Base-by-base conservation (phyloP, 2,888 invertebrate species). In the Margaritifera margaritifera region DNA sequence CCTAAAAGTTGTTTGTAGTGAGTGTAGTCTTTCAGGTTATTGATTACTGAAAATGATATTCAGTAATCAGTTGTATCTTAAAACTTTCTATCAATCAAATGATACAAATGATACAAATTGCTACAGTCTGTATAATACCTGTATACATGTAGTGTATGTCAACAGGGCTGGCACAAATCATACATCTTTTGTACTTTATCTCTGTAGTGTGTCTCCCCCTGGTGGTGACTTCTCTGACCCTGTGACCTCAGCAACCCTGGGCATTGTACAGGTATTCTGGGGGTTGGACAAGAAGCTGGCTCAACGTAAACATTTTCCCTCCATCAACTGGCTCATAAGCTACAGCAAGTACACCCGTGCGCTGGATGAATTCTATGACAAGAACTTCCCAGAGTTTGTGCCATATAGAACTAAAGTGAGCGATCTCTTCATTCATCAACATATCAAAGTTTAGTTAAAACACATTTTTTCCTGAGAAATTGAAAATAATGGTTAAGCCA, bases 191-290 rank as follows among this genome's bases (percentile, higher is more conserved):
- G 15, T 2, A 42, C 11, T 42, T 42, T 42, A 42, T 42, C 15
- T 42, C 2, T 42, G 42, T 82, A 91, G 90, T 75, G 99, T 99
- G 76, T 99, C 99, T 2, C 99, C 99, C 60, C 99, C 99, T 87
- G 99, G 99, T 91, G 99, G 99, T 91, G 99, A 99, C 92, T 99
- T 99, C 93, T 98, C 99, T 24, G 99, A 99, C 93, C 99, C 99
- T 65, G 99, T 99, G 67, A 99, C 99, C 4, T 97, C 99, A 0
- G 99, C 99, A 72, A 99, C 99, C 22, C 93, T 99, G 75, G 96
- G 97, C 92, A 99, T 99, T 90, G 98, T 98, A 74, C 98, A 99
- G 81, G 99, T 99, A 91, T 99, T 99, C 92, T 99, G 99, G 99
- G 99, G 99, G 74, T 92, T 99, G 88, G 99, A 99, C 92, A 99